Base-by-base conservation (phyloP, 1,140 invertebrate species). In the Heliconius melpomene region DNA sequence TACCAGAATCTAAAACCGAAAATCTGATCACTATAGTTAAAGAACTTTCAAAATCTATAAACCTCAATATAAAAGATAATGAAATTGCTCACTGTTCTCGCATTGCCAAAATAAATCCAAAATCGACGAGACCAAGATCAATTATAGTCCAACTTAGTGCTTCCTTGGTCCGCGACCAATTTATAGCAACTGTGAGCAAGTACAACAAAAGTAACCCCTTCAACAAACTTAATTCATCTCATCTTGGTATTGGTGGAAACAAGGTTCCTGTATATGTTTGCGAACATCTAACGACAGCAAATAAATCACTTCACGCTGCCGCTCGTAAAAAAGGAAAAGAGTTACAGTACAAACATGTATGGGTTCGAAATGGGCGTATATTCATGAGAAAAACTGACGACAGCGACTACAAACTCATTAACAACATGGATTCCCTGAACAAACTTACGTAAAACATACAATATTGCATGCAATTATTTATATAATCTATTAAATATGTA, bases 251-350 rank as follows among this genome's bases (percentile, higher is more conserved):
- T 7, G 5, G 52, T 2, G 52, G 52, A 54, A 54, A 54, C 7
- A 54, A 18, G 3, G 52, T 54, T 7, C 52, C 52, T 20, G 16
- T 54, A 54, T 54, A 54, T 54, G 52, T 54, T 20, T 54, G 18
- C 52, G 52, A 54, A 54, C 18, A 54, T 54, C 7, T 54, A 54
- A 20, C 52, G 16, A 8, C 52, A 54, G 52, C 52, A 18, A 54
- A 54, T n/a, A 70, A 70, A 70, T 70, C 23, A 70, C 66, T 70
- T 8, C 66, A 70, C 23, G 66, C 66, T 9, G 66, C 26, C 23
- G 23, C 66, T n/a, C 20, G 66, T n/a, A 18, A n/a, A 18, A 70
- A 70, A 26, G 66, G 18, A 70, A 70, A 70, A n/a, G 66, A 70
- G n/a, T 70, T 70, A 9, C 18, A 70, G 8, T 70, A 23, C 66